These are phyloP conservation scores for Cyphomyrmex costatus DNA, from an alignment of 1,140 invertebrate genomes.

Conservation along the genomic window DNA sequence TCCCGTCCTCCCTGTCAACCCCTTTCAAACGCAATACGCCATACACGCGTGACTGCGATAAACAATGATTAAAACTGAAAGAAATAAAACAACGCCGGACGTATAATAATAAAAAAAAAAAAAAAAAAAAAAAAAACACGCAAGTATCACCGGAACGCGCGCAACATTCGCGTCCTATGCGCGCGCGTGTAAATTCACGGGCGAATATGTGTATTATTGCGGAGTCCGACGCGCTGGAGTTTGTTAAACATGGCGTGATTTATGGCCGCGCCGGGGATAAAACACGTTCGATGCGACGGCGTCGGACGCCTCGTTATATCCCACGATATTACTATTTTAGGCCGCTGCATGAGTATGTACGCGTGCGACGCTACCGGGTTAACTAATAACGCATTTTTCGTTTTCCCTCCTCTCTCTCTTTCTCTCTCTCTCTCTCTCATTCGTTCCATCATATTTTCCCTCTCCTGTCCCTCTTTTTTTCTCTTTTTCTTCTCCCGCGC, in stretches of 20 bases:
- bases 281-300: conserved; percentile 71
- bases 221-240: conserved; percentile 57
- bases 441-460: conserved; percentile 20
- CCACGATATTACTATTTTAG: conserved; percentile 67
- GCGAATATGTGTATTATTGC: conserved; percentile 73
- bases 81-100: neutral
- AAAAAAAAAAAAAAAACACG: conserved; percentile 9
- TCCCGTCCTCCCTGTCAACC: neutral
- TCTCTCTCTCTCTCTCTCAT: neutral
- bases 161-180: conserved; percentile 44
- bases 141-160: neutral
- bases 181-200: conserved; percentile 64
- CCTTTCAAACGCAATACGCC: conserved; percentile 33
- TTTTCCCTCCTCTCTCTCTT: neutral
- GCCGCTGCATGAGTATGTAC: conserved; percentile 19
- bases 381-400: conserved; percentile 53
- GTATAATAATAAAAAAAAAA: conserved; percentile 52
- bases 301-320: conserved; percentile 42
- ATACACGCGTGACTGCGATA: conserved; percentile 57
- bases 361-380: neutral
- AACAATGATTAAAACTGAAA: conserved; percentile 72
- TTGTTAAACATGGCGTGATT: conserved; percentile 73
- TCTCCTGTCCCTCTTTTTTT: neutral
- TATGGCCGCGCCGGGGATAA: conserved; percentile 68
- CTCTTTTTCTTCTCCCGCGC: conserved; percentile 1